phyloP scores from a whole-genome alignment of 1,140 invertebrate genomes.

The Grapholita molesta region DNA sequence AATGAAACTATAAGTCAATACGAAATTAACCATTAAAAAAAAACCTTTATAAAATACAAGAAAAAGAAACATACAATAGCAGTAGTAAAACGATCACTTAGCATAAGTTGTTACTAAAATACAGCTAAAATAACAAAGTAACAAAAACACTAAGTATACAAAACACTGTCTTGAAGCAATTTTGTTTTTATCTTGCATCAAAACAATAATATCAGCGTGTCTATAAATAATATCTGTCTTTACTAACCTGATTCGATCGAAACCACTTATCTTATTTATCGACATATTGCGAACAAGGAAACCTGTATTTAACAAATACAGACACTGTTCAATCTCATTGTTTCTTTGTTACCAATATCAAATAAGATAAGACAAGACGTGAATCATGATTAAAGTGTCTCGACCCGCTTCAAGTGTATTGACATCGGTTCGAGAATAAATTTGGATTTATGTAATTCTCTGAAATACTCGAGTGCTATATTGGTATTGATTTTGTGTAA shows the following conservation, averaged over 20 bases:
- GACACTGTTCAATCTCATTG: neutral
- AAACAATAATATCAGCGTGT: too few species aligned
- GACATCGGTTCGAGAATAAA: neutral
- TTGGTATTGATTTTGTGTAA: neutral
- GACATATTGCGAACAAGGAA: neutral
- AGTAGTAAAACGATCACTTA: too few species aligned
- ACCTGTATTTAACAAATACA: neutral
- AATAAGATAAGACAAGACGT: conserved; percentile 4
- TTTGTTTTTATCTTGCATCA: neutral
- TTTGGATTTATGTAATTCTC: neutral
- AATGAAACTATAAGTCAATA: too few species aligned
- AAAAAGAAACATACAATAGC: too few species aligned
- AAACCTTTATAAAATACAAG: too few species aligned
- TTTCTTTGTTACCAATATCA: neutral
- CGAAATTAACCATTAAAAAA: too few species aligned
- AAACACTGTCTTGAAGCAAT: too few species aligned
- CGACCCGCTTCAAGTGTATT: neutral
- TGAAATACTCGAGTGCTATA: neutral
- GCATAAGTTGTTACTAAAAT: too few species aligned
- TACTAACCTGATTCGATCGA: neutral
- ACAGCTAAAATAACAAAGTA: too few species aligned
- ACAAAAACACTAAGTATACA: too few species aligned
- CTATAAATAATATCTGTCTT: neutral
- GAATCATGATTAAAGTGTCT: neutral
- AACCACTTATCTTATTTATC: neutral